A percentile compares a stretch with the other conserved stretches of the same genome.
These are phyloP conservation scores for Barnardius zonarius DNA, from an alignment of 2,113 vertebrate species.

Conservation along the genomic window DNA sequence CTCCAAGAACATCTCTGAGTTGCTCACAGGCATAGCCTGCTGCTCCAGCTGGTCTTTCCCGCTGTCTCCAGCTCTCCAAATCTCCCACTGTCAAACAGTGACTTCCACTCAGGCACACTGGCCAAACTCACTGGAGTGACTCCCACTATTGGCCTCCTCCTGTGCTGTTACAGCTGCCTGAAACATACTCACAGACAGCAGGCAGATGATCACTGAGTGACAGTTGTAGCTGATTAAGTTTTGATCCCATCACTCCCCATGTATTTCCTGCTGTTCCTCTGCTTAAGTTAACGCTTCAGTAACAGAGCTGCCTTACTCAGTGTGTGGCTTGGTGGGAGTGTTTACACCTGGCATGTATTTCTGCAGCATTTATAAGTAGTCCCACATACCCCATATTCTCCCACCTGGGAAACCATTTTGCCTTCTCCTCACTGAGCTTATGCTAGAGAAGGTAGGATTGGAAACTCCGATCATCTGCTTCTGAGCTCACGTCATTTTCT, in stretches of 20 bases:
- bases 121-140: neutral
- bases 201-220: neutral
- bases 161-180: neutral
- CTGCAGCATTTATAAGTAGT: neutral
- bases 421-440: neutral
- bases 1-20: neutral
- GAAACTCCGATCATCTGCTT: neutral
- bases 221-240: neutral
- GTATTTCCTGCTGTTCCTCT: neutral
- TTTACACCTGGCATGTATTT: neutral
- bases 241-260: neutral
- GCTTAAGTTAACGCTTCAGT: neutral
- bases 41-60: neutral
- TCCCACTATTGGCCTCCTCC: neutral
- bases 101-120: neutral
- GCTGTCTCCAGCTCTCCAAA: neutral
- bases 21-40: neutral
- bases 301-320: neutral
- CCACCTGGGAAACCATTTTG: neutral
- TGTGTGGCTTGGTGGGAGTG: neutral
- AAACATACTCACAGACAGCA: neutral
- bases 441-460: neutral
- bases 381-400: neutral
- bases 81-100: neutral
- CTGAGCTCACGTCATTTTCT: neutral